phyloP scores from a whole-genome alignment of 2,797 vertebrate genomes.

The Capromys pilorides region DNA sequence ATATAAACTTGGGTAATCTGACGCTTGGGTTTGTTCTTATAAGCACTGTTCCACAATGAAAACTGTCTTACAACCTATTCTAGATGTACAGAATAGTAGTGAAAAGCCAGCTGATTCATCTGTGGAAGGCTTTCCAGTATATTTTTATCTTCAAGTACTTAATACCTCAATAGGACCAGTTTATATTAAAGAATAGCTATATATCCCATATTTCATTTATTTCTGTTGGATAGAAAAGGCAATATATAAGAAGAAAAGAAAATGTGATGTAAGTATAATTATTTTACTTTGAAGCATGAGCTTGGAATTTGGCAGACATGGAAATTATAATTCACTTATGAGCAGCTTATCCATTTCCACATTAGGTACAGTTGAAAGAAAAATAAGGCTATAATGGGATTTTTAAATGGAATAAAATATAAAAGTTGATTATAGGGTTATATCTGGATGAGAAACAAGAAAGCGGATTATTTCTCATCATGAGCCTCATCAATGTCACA shows the following conservation, averaged over 20 bases:
- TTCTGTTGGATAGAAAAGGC: not conserved
- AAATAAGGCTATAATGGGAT: not conserved
- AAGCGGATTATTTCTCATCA: not conserved
- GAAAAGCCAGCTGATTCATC: not conserved
- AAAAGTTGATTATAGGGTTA: not conserved
- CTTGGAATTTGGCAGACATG: not conserved
- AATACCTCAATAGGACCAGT: not conserved
- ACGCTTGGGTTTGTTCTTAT: not conserved
- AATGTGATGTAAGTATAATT: not conserved
- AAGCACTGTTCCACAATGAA: not conserved
- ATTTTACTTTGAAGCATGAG: not conserved
- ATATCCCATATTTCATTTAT: not conserved
- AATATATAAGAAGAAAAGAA: constrained; percentile 9
- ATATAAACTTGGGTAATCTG: not conserved
- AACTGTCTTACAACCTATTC: not conserved
- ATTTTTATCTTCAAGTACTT: constrained; percentile 1
- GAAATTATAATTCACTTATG: not conserved
- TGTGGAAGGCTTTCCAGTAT: not conserved
- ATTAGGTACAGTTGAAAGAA: not conserved
- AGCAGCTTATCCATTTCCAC: not conserved
- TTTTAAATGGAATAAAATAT: not conserved
- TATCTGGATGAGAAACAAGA: not conserved
- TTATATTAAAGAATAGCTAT: not conserved
- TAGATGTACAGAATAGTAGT: not conserved
- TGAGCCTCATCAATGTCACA: not conserved